A percentile compares a stretch with the other conserved stretches of the same genome.
These are phyloP conservation scores for Apotomis turbidana DNA, from an alignment of 2,888 invertebrate species.

Conservation along the genomic window DNA sequence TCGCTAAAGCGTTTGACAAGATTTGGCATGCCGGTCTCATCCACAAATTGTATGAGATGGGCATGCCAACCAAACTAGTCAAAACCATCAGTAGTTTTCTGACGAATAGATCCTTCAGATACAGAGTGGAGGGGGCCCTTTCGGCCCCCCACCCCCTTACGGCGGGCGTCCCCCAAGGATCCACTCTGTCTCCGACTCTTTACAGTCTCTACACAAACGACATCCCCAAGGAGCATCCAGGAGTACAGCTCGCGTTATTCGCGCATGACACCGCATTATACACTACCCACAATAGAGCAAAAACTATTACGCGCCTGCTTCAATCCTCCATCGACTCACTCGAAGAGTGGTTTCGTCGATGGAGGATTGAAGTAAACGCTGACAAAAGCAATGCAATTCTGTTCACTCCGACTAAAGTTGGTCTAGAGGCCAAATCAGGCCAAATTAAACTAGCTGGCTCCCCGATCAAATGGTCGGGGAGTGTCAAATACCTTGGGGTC, in stretches of 20 bases:
- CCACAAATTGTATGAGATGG: conserved; percentile 6
- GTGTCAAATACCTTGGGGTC: too few relatives aligned
- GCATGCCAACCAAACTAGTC: conserved; percentile 6
- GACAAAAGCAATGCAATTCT: too few relatives aligned
- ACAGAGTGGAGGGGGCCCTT: not conserved
- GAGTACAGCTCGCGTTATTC: not conserved
- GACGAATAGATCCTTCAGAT: not conserved
- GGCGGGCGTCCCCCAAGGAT: conserved; percentile 12
- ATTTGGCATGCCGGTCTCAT: conserved; percentile 15
- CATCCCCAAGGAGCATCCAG: not conserved
- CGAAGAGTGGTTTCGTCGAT: too few relatives aligned
- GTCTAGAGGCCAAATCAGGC: too few relatives aligned
- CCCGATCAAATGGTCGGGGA: too few relatives aligned
- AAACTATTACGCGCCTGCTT: not conserved
- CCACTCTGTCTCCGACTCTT: not conserved
- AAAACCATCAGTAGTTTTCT: not conserved
- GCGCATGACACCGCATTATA: not conserved
- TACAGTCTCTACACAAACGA: not conserved
- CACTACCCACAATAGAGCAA: not conserved
- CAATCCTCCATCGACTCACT: not conserved
- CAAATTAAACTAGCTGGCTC: too few relatives aligned
- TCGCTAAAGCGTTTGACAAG: conserved; percentile 16
- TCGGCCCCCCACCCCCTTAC: conserved; percentile 3
- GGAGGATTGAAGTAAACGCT: too few relatives aligned
- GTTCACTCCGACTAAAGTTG: too few relatives aligned